These are phyloP conservation scores for Drosophila micromelanica DNA, from an alignment of 1,140 invertebrate species.

Conservation along the genomic window DNA sequence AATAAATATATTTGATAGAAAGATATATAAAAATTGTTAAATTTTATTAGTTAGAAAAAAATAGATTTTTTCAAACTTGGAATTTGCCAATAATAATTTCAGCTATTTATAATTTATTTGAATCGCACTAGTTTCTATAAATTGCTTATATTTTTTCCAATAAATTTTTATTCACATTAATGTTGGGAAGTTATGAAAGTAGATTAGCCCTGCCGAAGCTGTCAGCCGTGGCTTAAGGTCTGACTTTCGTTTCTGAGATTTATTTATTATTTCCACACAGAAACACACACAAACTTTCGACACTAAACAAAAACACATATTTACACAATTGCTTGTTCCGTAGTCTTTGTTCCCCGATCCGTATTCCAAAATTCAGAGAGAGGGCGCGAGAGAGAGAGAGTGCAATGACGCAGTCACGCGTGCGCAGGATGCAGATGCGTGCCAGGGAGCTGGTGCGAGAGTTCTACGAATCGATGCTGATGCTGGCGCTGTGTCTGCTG, in stretches of 20 bases:
- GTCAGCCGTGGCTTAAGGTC: neutral
- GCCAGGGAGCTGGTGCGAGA: slow-evolving; percentile 27
- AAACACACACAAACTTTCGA: neutral
- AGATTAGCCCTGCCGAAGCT: neutral
- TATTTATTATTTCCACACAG: neutral
- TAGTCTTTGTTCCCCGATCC: neutral
- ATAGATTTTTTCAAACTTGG: too few species aligned
- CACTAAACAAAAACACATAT: neutral
- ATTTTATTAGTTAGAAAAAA: too few species aligned
- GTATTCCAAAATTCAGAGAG: slow-evolving; percentile 17
- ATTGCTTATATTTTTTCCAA: too few species aligned
- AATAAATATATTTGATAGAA: too few species aligned
- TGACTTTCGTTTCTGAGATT: neutral
- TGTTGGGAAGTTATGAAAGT: neutral
- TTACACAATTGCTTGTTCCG: neutral
- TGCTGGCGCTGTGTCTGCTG: slow-evolving; percentile 18
- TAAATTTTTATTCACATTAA: neutral
- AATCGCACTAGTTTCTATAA: too few species aligned
- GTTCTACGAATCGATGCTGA: slow-evolving; percentile 33
- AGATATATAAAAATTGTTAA: too few species aligned
- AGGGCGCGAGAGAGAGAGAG: too few species aligned
- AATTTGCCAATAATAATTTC: too few species aligned
- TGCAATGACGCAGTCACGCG: slow-evolving; percentile 2
- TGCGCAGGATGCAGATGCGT: slow-evolving; percentile 4
- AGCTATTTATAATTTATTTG: too few species aligned